Conservation (phyloP, 2,113 vertebrate species). For the Myiozetetes cayanensis region DNA sequence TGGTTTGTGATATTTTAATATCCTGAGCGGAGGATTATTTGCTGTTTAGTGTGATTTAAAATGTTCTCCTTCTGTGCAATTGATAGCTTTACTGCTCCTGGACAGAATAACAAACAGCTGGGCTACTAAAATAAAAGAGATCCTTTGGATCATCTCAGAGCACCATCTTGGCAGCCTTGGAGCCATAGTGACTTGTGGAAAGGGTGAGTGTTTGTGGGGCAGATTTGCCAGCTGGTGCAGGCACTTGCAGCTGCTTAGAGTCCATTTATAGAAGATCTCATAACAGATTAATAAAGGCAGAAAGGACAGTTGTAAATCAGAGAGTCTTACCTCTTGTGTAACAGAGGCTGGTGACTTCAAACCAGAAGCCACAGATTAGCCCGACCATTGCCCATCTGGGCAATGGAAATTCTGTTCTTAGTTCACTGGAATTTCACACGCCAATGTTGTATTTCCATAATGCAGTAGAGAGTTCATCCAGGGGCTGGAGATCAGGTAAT, state of each 20-base stretch:
- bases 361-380: neutral
- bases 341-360: neutral
- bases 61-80: neutral
- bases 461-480: neutral
- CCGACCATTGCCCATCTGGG: neutral
- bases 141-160: neutral
- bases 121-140: neutral
- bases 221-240: neutral
- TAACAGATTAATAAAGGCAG: neutral
- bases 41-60: constrained; percentile 20
- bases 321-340: neutral
- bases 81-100: constrained; percentile 26
- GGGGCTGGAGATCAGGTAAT: constrained; percentile 5
- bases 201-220: neutral
- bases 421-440: neutral
- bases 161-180: neutral
- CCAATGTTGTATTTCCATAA: neutral
- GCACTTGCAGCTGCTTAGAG: neutral
- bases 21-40: constrained; percentile 40
- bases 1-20: constrained; percentile 38
- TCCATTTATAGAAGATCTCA: neutral
- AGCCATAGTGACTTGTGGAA: neutral
- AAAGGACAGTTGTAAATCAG: neutral
- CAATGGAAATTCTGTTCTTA: neutral
- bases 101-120: constrained; percentile 39